phyloP scores from a whole-genome alignment of 1,140 invertebrate genomes.

The Lepidurus couesii region DNA sequence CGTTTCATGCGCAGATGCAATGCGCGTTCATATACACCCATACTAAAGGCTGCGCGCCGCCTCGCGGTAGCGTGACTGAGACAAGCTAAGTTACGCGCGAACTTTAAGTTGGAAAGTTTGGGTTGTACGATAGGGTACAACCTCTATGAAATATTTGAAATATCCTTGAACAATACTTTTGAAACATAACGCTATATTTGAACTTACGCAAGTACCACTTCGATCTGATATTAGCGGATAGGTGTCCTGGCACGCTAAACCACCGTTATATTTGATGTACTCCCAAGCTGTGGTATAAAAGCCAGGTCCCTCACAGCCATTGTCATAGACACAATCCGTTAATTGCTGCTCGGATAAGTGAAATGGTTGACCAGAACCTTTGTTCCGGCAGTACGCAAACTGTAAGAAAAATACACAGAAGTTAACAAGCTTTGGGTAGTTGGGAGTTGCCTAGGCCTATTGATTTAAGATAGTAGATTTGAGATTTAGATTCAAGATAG shows the following conservation, averaged over 20 bases:
- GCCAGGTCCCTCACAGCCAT: conserved; percentile 15
- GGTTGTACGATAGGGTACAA: no score
- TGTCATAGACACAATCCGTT: conserved; percentile 23
- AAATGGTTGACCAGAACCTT: conserved; percentile 33
- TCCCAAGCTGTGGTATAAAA: conserved; percentile 30
- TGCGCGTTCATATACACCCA: no score
- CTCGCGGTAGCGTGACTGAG: no score
- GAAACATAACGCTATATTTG: no score
- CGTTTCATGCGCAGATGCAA: no score
- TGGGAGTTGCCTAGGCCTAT: no score
- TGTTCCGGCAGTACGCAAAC: conserved; percentile 38
- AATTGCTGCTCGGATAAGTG: conserved; percentile 24
- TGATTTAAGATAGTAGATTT: background rate
- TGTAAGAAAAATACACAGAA: conserved; percentile 3
- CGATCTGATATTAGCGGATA: background rate
- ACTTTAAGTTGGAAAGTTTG: no score
- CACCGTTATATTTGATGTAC: background rate
- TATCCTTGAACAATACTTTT: no score
- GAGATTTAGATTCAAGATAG: background rate
- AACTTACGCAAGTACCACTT: background rate
- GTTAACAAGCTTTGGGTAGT: no score
- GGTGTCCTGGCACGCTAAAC: background rate
- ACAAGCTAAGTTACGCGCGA: no score
- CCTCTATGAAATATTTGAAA: no score
- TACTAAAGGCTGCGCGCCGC: no score